Conservation (phyloP, 1,140 invertebrate species). For the Hyles euphorbiae region DNA sequence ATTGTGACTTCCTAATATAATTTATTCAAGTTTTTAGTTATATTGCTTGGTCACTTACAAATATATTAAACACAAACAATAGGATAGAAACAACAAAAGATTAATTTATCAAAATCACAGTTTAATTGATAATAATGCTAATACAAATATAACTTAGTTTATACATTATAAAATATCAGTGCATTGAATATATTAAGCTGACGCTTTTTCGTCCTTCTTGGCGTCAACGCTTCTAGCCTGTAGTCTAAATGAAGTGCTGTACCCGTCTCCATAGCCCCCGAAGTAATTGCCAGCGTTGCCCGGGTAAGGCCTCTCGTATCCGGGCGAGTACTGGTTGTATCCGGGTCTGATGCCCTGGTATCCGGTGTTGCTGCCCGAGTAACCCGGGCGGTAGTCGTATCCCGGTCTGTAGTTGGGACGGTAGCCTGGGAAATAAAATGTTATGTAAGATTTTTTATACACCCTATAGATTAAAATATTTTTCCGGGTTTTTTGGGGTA, state of each 20-base stretch:
- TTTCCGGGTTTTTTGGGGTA: too few relatives aligned
- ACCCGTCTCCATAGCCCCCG: conserved; percentile 43
- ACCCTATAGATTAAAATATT: too few relatives aligned
- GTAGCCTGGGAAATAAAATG: conserved; percentile 33
- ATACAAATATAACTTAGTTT: not conserved
- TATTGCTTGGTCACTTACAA: too few relatives aligned
- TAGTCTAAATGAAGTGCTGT: conserved; percentile 42
- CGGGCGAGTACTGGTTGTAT: conserved; percentile 38
- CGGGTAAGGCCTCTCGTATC: conserved; percentile 34
- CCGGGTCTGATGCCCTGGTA: conserved; percentile 33
- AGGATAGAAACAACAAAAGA: too few relatives aligned
- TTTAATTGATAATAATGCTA: too few relatives aligned
- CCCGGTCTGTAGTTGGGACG: conserved; percentile 47
- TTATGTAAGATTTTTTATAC: not conserved
- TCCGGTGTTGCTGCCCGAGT: conserved; percentile 7
- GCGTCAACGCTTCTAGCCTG: conserved; percentile 36
- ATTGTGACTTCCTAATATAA: too few relatives aligned
- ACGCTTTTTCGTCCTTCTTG: conserved; percentile 30
- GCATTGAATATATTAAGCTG: not conserved
- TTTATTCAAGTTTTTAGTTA: too few relatives aligned
- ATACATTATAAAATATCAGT: not conserved
- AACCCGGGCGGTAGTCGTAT: conserved; percentile 33
- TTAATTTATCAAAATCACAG: too few relatives aligned
- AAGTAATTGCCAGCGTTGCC: conserved; percentile 40
- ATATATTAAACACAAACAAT: too few relatives aligned